Evolutionary conservation across 2,113 vertebrate genomes (phyloP).

Genomic region (Microtus richardsoni): DNA sequence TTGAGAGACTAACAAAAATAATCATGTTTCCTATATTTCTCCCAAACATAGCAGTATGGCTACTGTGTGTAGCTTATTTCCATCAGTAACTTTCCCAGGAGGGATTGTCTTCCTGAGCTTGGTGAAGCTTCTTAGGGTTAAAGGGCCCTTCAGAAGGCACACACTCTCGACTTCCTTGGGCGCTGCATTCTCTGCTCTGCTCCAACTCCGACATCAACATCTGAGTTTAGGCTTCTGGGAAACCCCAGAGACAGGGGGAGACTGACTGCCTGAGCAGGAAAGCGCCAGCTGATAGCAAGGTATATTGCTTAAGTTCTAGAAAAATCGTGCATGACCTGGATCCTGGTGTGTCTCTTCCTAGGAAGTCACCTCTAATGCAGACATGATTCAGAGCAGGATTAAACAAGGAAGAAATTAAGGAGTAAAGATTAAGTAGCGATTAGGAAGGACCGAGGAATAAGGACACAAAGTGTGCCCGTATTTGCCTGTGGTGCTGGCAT

Average conservation of each 20-base stretch:
- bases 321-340: background rate
- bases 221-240: background rate
- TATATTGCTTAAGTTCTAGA: background rate
- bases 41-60: background rate
- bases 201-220: background rate
- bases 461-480: background rate
- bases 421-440: background rate
- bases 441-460: background rate
- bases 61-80: background rate
- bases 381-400: background rate
- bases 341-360: background rate
- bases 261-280: background rate
- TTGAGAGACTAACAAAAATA: slow-evolving; percentile 9
- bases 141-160: background rate
- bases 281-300: background rate
- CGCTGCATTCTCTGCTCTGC: background rate
- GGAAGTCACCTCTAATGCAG: background rate
- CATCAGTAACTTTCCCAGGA: background rate
- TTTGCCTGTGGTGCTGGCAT: background rate
- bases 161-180: background rate
- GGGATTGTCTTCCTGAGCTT: background rate
- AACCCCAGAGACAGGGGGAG: background rate
- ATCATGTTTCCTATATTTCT: background rate
- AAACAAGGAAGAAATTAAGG: background rate
- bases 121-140: background rate